Base-by-base conservation (phyloP, 2,888 invertebrate species). In the Syritta pipiens region DNA sequence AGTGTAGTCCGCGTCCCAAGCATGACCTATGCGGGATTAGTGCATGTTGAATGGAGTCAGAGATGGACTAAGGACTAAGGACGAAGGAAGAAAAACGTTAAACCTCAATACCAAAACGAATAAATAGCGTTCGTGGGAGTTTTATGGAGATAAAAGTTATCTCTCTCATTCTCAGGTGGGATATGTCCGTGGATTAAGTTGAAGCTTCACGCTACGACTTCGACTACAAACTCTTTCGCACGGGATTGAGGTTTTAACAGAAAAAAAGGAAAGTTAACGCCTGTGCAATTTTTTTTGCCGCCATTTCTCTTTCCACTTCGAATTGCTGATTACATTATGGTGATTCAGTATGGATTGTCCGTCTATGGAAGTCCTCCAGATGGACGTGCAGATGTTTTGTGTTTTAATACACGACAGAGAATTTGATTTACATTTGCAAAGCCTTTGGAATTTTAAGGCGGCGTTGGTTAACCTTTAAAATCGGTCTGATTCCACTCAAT, bases 131-230 rank as follows among this genome's bases (percentile, higher is more conserved):
- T 67, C 14, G 65, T 51, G 35, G 26, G 49, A 51, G 67, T 75
- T 75, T 46, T 55, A 68, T 40, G 68, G 55, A 42, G n/a, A n/a
- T 42, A 62, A 62, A 62, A 75, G 60, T 75, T 75, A 62, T 55
- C 53, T 30, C 60, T n/a, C n/a, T n/a, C n/a, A 74, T 60, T 20
- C 46, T 51, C 20, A 17, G 53, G 46, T 60, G 60, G 20, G 30
- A 68, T 68, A 46, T 60, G 24, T 35, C 17, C 30, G 62, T 42
- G 42, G 53, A 62, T 60, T 62, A 55, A n/a, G 30, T 68, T 75
- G 75, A 12, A 68, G 75, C 17, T 68, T 68, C 48, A 62, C 68
- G 68, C 60, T 68, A n/a, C n/a, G n/a, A n/a, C n/a, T n/a, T 75
- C 62, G 26, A 55, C 26, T 62, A 48, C 62, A 62, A 62, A n/a